phyloP scores from a whole-genome alignment of 2,113 vertebrate species.

The Megaceryle maxima region DNA sequence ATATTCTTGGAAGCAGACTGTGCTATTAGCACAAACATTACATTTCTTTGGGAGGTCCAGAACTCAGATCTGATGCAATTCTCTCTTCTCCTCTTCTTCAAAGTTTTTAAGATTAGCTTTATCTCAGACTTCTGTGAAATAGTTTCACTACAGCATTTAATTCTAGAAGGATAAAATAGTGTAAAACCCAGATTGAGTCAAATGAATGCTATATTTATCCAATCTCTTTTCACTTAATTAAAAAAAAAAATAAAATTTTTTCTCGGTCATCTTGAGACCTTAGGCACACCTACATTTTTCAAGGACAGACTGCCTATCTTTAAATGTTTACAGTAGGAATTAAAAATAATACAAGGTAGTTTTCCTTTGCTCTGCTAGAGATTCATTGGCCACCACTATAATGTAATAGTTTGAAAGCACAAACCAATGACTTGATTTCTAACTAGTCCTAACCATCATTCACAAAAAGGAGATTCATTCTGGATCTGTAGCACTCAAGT shows the following conservation, averaged over 20 bases:
- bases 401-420: neutral
- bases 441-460: neutral
- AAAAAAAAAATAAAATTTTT: neutral
- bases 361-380: neutral
- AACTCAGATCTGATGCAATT: constrained; percentile 20
- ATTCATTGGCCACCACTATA: neutral
- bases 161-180: neutral
- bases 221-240: neutral
- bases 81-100: neutral
- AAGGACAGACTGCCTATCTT: neutral
- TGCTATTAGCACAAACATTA: neutral
- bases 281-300: neutral
- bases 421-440: neutral
- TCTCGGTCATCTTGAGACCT: neutral
- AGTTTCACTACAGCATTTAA: constrained; percentile 10
- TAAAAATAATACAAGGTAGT: neutral
- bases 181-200: neutral
- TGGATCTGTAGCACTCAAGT: neutral
- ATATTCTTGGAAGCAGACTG: constrained; percentile 44
- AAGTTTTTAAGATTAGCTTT: constrained; percentile 32
- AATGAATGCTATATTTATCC: neutral
- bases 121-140: neutral
- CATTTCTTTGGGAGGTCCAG: constrained; percentile 41
- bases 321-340: neutral
- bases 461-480: neutral